Evolutionary conservation across 2,888 invertebrate genomes (phyloP), one percentile per base, ranked within the genome.

Genomic region (Caenorhabditis angaria): DNA sequence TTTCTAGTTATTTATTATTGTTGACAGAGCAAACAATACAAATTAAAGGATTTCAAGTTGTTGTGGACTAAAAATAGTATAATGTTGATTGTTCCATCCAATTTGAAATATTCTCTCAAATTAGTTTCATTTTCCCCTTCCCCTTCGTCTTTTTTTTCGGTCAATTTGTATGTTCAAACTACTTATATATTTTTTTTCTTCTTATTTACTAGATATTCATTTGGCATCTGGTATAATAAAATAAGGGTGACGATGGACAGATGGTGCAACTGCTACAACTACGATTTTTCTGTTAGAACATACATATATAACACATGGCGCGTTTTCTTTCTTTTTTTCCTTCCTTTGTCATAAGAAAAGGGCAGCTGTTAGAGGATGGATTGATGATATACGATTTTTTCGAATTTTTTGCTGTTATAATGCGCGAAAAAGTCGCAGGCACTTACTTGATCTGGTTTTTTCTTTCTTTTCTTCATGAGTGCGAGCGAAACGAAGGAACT

Each of bases 381-480:
- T 41, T 41, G 41, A 41, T 41, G 41, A 41, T 41, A 41, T 41
- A 41, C 41, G 41, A 12, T 18, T 41, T 6, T 6, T 14, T 41
- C 14, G 41, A 41, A 14, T 41, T 41, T 41, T 41, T 12, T 41
- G 10, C 14, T 41, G 41, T 41, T 18, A 18, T 12, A 14, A 41
- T 41, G 41, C 41, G 41, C 41, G 41, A 41, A 41, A 41, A 32
- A 32, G 32, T 32, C 32, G 32, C 32, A 32, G 41, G 41, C 41
- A 41, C 41, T 12, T 14, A 41, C 10, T 41, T 41, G 41, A 41
- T 41, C 41, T 41, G 41, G 41, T 41, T 41, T 41, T 41, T 32
- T 32, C 10, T 32, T 32, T 32, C 32, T 32, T 32, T 41, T 41
- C 41, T 41, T 41, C 41, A 41, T 41, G 41, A 41, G 41, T 41